Conservation (phyloP, 2,797 vertebrate species). For the Chrosomus eos region DNA sequence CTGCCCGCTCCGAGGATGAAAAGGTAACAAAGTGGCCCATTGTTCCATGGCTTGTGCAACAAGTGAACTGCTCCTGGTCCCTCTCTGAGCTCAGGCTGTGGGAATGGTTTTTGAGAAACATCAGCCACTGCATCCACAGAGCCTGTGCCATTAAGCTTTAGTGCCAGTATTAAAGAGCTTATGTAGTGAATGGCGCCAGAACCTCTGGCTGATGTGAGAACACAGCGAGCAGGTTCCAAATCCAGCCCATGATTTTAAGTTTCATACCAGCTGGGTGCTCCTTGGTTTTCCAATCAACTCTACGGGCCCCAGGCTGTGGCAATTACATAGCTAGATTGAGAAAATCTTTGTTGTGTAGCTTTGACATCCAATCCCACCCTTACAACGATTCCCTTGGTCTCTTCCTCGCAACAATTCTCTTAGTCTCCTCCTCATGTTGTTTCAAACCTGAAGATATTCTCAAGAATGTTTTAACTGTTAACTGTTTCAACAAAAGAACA, state of each 20-base stretch:
- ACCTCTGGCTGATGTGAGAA: conserved; percentile 48
- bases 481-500: background rate
- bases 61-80: conserved; percentile 52
- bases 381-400: conserved; percentile 39
- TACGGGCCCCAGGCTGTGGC: conserved; percentile 32
- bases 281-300: conserved; percentile 54
- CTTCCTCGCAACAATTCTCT: conserved; percentile 8
- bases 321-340: conserved; percentile 42
- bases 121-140: conserved; percentile 39
- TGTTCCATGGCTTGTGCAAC: conserved; percentile 61
- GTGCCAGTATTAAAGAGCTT: conserved; percentile 59
- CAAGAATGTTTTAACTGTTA: background rate
- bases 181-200: conserved; percentile 51
- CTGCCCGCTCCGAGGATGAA: conserved; percentile 37
- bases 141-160: conserved; percentile 53
- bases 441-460: background rate
- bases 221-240: conserved; percentile 40
- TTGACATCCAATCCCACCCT: conserved; percentile 40
- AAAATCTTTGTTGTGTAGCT: conserved; percentile 47
- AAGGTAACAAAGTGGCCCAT: conserved; percentile 61
- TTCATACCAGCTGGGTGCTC: conserved; percentile 37
- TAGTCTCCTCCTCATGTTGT: background rate
- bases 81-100: conserved; percentile 31
- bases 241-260: conserved; percentile 22
- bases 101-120: conserved; percentile 53